These are phyloP conservation scores for Otis tarda DNA, from an alignment of 2,113 vertebrate genomes.

Conservation along the genomic window DNA sequence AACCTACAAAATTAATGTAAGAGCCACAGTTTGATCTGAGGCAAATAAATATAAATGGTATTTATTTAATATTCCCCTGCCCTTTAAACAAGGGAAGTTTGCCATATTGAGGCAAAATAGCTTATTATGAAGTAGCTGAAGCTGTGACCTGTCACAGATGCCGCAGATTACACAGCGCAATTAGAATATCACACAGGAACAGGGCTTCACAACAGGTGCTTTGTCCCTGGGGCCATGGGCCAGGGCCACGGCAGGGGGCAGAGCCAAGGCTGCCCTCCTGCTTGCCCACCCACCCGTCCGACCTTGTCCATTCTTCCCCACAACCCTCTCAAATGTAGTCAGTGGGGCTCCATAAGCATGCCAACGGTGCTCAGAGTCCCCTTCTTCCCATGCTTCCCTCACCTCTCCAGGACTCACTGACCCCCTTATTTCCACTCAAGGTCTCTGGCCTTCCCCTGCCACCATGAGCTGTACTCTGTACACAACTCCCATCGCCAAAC, in stretches of 20 bases:
- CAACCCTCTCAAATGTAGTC: neutral
- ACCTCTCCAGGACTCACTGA: neutral
- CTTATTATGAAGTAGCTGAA: constrained; percentile 1
- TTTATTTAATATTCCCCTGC: constrained; percentile 33
- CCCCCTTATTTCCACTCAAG: accelerated
- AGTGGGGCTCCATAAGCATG: accelerated
- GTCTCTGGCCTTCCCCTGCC: neutral
- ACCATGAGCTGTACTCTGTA: accelerated
- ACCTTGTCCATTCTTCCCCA: neutral
- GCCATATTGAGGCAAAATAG: neutral
- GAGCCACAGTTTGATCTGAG: neutral
- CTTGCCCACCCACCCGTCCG: accelerated
- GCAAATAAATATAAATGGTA: constrained; percentile 44
- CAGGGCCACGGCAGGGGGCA: neutral
- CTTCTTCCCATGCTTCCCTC: neutral
- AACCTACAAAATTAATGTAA: constrained; percentile 21
- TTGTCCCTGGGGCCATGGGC: neutral
- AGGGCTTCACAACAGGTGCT: neutral
- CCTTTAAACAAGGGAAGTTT: constrained; percentile 25
- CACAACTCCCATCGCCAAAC: accelerated
- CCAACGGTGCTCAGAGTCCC: accelerated
- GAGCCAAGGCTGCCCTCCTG: neutral
- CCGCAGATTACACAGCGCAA: neutral
- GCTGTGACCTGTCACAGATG: neutral
- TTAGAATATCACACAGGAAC: neutral